Evolutionary conservation across 2,797 vertebrate genomes (phyloP), one percentile per base, ranked within the genome.

Genomic region (Pseudochirops cupreus): DNA sequence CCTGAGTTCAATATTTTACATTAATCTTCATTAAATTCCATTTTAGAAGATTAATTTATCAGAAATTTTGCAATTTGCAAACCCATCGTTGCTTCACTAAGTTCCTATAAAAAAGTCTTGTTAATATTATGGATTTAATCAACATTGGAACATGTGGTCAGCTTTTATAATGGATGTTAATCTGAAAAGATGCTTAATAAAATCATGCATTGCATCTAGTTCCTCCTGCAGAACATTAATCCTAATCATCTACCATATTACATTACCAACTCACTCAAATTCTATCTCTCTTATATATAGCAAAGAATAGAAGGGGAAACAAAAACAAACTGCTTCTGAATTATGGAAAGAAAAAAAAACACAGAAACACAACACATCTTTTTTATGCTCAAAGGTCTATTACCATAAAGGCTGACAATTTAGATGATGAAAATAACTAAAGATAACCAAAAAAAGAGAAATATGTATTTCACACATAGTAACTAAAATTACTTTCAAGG

Each of bases 131-230:
- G 39, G 39, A 50, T 87, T 87, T 46, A 87, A 87, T 87, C 39
- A 95, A 90, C 7, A 93, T 39, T 56, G 90, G 67, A 92, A 56
- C n/a, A 90, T 11, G 92, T 29, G 54, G 28, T 52, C 91, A 93
- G 50, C 12, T 50, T 59, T 24, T 74, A 0, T 9, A 94, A 91
- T 92, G 52, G 21, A 95, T 95, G 94, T 94, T 91, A 90, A 92
- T 87, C 28, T 91, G 12, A 93, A 95, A 87, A 67, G 11, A 91
- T 91, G 4, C 26, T 46, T 89, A 89, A 13, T 5, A 82, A 92
- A 87, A 82, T 57, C 90, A 93, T 55, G 92, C 92, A 28, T 2
- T 93, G 33, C 21, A 95, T 50, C 67, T 94, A 92, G 87, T 92
- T 92, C 1, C 50, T 93, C 62, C 59, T 54, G 1, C 10, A 91